A percentile compares a stretch with the other conserved stretches of the same genome.
phyloP scores from a whole-genome alignment of 2,113 vertebrate genomes.

The Myxocyprinus asiaticus region DNA sequence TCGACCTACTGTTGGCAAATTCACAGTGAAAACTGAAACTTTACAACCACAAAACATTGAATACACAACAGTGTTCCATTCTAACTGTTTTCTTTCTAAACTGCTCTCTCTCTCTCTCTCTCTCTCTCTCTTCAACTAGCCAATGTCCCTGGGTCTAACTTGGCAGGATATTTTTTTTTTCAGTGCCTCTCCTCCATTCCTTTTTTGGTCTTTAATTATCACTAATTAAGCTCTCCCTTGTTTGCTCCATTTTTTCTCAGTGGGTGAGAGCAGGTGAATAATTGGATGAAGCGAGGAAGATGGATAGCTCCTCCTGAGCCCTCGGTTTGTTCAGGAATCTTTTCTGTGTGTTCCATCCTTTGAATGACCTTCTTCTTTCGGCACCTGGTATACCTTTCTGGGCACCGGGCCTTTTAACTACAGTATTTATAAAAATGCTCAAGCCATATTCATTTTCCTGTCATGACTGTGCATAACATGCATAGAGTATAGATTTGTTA shows the following conservation, averaged over 20 bases:
- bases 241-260: constrained; percentile 38
- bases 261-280: constrained; percentile 28
- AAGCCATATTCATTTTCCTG: not conserved
- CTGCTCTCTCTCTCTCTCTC: not conserved
- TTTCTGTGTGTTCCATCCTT: constrained; percentile 16
- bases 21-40: too few relatives aligned
- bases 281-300: constrained; percentile 21
- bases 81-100: too few relatives aligned
- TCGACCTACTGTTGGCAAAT: too few relatives aligned
- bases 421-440: not conserved
- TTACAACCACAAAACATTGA: too few relatives aligned
- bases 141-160: not conserved
- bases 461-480: not conserved
- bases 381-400: not conserved
- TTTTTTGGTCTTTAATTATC: constrained; percentile 49
- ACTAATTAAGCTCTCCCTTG: constrained; percentile 46
- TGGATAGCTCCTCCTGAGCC: constrained; percentile 22
- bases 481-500: not conserved
- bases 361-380: constrained; percentile 28
- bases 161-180: constrained; percentile 20
- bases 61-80: too few relatives aligned
- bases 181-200: not conserved
- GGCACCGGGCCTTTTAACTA: too few relatives aligned
- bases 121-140: not conserved
- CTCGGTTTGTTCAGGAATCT: not conserved